phyloP scores from a whole-genome alignment of 2,113 vertebrate species.

The Cavia aperea region DNA sequence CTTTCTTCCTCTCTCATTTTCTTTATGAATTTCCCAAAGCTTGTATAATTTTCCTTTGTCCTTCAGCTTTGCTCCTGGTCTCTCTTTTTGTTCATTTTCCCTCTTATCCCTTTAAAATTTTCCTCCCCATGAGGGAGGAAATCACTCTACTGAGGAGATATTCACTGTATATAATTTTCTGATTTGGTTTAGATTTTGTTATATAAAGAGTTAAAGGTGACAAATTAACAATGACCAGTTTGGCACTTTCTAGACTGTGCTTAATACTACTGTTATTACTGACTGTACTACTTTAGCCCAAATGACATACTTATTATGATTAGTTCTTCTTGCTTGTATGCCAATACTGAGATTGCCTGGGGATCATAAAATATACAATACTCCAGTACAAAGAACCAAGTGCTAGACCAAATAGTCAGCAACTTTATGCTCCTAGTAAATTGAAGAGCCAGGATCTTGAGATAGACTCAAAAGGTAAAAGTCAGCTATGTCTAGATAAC shows the following conservation, averaged over 20 bases:
- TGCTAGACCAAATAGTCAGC: background rate
- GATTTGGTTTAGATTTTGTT: background rate
- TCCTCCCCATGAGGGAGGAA: background rate
- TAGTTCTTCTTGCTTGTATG: background rate
- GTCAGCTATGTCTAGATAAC: background rate
- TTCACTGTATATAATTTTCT: background rate
- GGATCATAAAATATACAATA: background rate
- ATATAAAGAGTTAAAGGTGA: background rate
- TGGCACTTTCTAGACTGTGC: background rate
- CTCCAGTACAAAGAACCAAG: background rate
- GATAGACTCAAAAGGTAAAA: background rate
- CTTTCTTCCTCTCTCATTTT: background rate
- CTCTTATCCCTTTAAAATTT: background rate
- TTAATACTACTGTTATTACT: background rate
- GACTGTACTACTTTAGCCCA: background rate
- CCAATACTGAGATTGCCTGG: background rate
- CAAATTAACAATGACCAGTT: background rate
- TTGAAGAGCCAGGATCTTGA: background rate
- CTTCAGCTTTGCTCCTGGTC: background rate
- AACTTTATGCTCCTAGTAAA: background rate
- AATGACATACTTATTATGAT: background rate
- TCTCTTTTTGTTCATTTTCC: background rate
- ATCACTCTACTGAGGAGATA: background rate
- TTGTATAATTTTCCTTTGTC: background rate
- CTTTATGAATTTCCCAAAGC: background rate